Evolutionary conservation across 2,888 invertebrate genomes (phyloP), one percentile per base, ranked within the genome.

Genomic region (Brachypterus glaber): DNA sequence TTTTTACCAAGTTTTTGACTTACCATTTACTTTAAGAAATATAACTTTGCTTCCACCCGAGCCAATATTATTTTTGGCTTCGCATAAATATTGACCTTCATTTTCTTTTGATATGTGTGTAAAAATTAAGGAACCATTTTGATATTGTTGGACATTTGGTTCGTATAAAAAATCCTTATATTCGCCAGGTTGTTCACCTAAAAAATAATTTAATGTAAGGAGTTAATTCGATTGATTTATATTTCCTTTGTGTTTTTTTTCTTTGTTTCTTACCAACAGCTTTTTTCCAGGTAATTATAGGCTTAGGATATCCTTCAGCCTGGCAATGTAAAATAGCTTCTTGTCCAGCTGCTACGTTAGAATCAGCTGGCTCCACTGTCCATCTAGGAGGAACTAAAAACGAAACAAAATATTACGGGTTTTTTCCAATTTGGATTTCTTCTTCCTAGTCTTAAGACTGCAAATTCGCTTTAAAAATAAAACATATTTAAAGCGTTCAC

Each of bases 11-110:
- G n/a, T n/a, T n/a, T n/a, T n/a, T n/a, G n/a, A 67, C 77, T 71
- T 69, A 89, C 89, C 88, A 62, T 90, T 89, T 36, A 90, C 88
- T 71, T 87, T 88, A 38, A 90, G 69, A 62, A 83, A 85, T 52
- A 92, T 83, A 37, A 92, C 85, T 69, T 92, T 92, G 71, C 91
- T 91, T 40, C 92, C 79, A 8, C 89, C 91, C 11, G 86, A 81
- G 1, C 90, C 91, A 46, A 93, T 88, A 50, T 83, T 86, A 61
- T 93, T 93, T 55, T 86, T 81, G n/a, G 90, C 89, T 59, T 91
- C 90, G 65, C 93, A 93, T 35, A 92, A 72, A 63, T 90, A 92
- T 63, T 87, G 85, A 1, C 91, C 90, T 66, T 89, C 89, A 60
- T 84, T 86, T 56, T 84, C 83, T 66, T 89, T 89, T 51, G 80